phyloP scores from a whole-genome alignment of 1,140 invertebrate species.

The Trinorchestia longiramus region DNA sequence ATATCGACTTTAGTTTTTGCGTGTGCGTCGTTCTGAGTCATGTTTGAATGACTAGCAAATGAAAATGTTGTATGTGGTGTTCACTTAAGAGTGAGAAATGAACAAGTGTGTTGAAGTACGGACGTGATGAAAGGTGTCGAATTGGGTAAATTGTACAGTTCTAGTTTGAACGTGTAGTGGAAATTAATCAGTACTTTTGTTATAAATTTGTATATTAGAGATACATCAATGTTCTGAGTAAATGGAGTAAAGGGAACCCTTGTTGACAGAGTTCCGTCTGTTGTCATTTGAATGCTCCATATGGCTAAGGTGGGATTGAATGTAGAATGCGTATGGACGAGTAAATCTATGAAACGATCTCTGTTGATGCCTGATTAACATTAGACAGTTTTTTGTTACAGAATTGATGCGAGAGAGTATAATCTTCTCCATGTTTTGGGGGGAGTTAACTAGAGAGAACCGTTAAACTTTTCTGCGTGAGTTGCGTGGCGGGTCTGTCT shows the following conservation, averaged over 20 bases:
- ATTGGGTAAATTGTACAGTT: not conserved
- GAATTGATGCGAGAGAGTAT: not conserved
- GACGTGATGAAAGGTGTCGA: not conserved
- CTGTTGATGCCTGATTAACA: not conserved
- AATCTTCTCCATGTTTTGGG: not conserved
- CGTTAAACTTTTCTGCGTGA: not conserved
- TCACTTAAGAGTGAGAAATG: too few species aligned
- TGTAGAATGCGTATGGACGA: not conserved
- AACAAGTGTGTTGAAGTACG: not conserved
- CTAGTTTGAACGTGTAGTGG: not conserved
- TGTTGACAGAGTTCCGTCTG: not conserved
- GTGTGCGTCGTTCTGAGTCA: not conserved
- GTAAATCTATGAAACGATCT: not conserved
- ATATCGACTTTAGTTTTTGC: not conserved
- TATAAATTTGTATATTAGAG: too few species aligned
- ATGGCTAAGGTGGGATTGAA: not conserved
- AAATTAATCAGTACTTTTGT: not conserved
- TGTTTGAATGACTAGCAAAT: not conserved
- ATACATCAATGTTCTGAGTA: not conserved
- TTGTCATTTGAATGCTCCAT: not conserved
- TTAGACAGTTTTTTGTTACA: not conserved
- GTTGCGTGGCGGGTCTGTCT: not conserved
- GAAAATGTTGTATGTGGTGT: too few species aligned
- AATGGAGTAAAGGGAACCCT: not conserved
- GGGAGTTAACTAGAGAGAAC: not conserved